Percentiles rank a stretch among this genome's conserved stretches.
phyloP scores from a whole-genome alignment of 2,888 invertebrate species.

The Polyploca ridens region DNA sequence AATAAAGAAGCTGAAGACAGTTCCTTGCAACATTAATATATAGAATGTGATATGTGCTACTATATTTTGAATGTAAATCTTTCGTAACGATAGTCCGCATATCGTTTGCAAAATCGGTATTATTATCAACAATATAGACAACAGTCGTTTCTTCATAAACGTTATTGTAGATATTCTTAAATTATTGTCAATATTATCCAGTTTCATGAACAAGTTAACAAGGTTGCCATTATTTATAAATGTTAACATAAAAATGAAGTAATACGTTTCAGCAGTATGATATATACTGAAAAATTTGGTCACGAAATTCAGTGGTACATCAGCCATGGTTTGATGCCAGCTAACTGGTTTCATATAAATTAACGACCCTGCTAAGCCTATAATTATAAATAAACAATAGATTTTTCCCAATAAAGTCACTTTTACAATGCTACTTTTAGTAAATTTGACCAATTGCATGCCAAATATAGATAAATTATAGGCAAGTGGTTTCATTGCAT shows the following conservation, averaged over 20 bases:
- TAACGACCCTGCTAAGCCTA: slow-evolving; percentile 26
- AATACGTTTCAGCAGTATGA: slow-evolving; percentile 45
- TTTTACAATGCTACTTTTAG: slow-evolving; percentile 32
- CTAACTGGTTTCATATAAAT: slow-evolving; percentile 41
- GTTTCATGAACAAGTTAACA: slow-evolving; percentile 47
- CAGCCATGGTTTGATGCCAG: slow-evolving; percentile 49
- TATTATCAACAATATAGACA: slow-evolving; percentile 38
- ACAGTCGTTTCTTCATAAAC: slow-evolving; percentile 38
- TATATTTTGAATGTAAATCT: slow-evolving; percentile 47
- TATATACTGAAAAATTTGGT: slow-evolving; percentile 48
- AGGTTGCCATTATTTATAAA: slow-evolving; percentile 46
- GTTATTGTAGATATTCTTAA: slow-evolving; percentile 36
- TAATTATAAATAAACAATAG: slow-evolving; percentile 45
- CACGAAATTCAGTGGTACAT: slow-evolving; percentile 57
- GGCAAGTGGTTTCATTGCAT: slow-evolving; percentile 54
- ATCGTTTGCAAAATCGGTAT: slow-evolving; percentile 36
- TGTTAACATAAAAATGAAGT: slow-evolving; percentile 42
- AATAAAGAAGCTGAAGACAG: slow-evolving; percentile 45
- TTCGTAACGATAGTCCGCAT: slow-evolving; percentile 35
- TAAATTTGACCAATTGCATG: slow-evolving; percentile 45
- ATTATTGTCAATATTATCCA: slow-evolving; percentile 52
- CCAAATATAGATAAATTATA: slow-evolving; percentile 52
- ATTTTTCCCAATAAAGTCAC: slow-evolving; percentile 39
- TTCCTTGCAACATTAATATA: slow-evolving; percentile 53
- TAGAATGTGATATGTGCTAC: slow-evolving; percentile 44